A percentile compares a stretch with the other conserved stretches of the same genome.
Evolutionary conservation across 1,140 invertebrate species (phyloP).

Genomic region (Pachypsylla venusta): DNA sequence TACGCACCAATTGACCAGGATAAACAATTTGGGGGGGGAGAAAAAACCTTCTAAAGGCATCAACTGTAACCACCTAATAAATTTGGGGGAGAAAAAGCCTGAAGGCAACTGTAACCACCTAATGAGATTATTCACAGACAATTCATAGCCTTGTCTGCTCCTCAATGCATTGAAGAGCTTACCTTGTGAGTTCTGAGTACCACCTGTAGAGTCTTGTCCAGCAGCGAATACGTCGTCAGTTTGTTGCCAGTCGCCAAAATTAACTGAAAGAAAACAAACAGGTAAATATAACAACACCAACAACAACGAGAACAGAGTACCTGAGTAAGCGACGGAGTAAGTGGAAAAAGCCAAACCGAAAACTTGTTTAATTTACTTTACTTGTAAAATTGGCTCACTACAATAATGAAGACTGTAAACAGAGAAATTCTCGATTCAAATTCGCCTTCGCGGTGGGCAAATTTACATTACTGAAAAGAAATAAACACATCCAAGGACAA

Average conservation of each 20-base stretch:
- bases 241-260: slow-evolving; percentile 45
- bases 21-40: too few relatives aligned
- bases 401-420: neutral
- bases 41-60: too few relatives aligned
- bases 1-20: too few relatives aligned
- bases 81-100: too few relatives aligned
- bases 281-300: slow-evolving; percentile 18
- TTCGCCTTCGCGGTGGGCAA: too few relatives aligned
- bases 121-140: too few relatives aligned
- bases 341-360: neutral
- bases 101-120: too few relatives aligned
- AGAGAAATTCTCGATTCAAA: neutral
- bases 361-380: neutral
- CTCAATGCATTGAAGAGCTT: slow-evolving; percentile 32
- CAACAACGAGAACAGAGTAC: slow-evolving; percentile 9
- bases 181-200: slow-evolving; percentile 62
- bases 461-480: slow-evolving; percentile 11
- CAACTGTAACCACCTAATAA: too few relatives aligned
- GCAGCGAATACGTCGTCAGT: slow-evolving; percentile 51
- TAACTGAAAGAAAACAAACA: slow-evolving; percentile 29
- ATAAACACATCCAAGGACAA: slow-evolving; percentile 9
- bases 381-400: too few relatives aligned
- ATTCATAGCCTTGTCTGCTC: too few relatives aligned
- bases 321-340: neutral
- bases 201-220: slow-evolving; percentile 47